Base-by-base conservation (phyloP, 2,113 vertebrate species). In the Tretioscincus oriximinensis region DNA sequence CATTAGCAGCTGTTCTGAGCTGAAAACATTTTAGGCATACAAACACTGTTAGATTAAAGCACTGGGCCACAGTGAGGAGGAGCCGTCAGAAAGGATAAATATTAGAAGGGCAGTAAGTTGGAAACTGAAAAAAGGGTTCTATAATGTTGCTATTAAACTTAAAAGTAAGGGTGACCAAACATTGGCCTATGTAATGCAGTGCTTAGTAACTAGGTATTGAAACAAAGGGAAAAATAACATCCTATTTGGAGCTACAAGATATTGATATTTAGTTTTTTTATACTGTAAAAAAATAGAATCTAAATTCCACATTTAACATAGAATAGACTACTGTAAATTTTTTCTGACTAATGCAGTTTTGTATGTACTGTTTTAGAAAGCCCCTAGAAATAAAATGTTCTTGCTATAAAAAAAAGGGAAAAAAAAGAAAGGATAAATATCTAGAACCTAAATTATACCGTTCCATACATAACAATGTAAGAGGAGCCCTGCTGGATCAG, bases 281-380 rank as follows among this genome's bases (percentile, higher is more conserved):
- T 91, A 89, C 85, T 89, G 88, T 90, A 90, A 49, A 81, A 89
- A 78, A 76, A 87, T 92, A 41, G 2, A 41, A 41, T 92, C 87
- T 93, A 85, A 89, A 90, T 94, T 93, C 86, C 86, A 90, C 85
- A 89, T 86, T 81, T 90, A 78, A 84, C 85, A 92, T 92, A 92
- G 90, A 92, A 88, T 94, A 93, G 88, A 89, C 92, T 91, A 83
- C 89, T 93, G 77, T 89, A 89, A 91, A 85, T 84, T 88, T 91
- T 84, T 86, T 80, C 84, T 94, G 93, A 91, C 86, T 91, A 84
- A 85, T 80, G 91, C 86, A 88, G 89, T 81, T 92, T 69, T 95
- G 94, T 94, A 95, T 95, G 93, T 94, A 21, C 85, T 92, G 91
- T 93, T 92, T 90, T 86, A 87, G 89, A 86, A 93, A 90, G 89